Base-by-base conservation (phyloP, 2,888 invertebrate species). In the Agrilus biguttatus region DNA sequence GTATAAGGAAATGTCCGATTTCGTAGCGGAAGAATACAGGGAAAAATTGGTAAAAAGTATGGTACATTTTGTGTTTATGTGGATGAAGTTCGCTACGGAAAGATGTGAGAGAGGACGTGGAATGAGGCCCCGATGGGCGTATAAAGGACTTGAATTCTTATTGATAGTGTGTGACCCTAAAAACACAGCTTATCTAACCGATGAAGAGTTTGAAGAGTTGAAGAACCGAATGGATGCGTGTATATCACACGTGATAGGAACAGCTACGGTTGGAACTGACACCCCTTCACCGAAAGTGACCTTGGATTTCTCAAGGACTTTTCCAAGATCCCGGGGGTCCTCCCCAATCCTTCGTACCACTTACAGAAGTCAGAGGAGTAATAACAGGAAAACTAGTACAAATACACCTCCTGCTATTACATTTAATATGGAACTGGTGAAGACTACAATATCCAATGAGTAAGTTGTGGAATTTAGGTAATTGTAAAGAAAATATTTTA, bases 61-160 rank as follows among this genome's bases (percentile, higher is more conserved):
- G 53, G 74, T 83, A 5, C 66, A 71, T 33, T 84, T 86, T 61
- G 83, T 84, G 8, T 73, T 76, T 53, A 77, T 85, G 59, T 93
- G 93, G 93, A 91, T 92, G 86, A 72, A 74, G 44, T 93, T 92
- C 63, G 90, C 89, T 1, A 75, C 78, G 49, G 79, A 82, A 55
- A 74, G 85, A 13, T 93, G 90, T 60, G 91, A 92, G 48, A 66
- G 81, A 1, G 87, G 87, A 0, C 71, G 87, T 5, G 89, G 89
- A 0, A 70, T 83, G 51, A 66, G 86, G 17, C 88, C 89, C 0
- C 73, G 90, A 57, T 92, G 91, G 91, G 90, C 91, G 3, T 79
- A 79, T 57, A 88, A 88, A 59, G 91, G 92, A 0, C 61, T 92
- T 41, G 91, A 92, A 57, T 92, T 89, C 62, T 70, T 93, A 2